Percentiles rank a stretch among this genome's conserved stretches.
Evolutionary conservation across 2,888 invertebrate genomes (phyloP).

Genomic region (Nomada ruficornis): DNA sequence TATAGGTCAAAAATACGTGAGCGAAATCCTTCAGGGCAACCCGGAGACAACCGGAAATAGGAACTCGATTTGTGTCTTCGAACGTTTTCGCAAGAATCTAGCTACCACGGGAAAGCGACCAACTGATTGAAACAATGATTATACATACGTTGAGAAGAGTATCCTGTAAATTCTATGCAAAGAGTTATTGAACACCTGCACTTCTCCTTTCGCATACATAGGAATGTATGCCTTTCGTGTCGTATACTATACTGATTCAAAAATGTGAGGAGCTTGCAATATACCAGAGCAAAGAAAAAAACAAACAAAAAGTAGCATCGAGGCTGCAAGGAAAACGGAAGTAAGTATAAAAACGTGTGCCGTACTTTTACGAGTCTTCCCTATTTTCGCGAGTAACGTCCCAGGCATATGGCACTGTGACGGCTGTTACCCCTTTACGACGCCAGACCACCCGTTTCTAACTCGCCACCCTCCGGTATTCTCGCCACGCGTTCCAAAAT

Average conservation of each 20-base stretch:
- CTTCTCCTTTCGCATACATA: too few relatives aligned
- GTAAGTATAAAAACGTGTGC: constrained; percentile 69
- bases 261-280: too few relatives aligned
- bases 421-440: constrained; percentile 71
- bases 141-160: not conserved
- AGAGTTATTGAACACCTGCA: not conserved
- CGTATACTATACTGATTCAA: too few relatives aligned
- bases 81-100: constrained; percentile 51
- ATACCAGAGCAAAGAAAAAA: too few relatives aligned
- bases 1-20: constrained; percentile 79
- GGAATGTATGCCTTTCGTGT: too few relatives aligned
- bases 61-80: constrained; percentile 52
- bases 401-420: constrained; percentile 74
- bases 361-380: constrained; percentile 73
- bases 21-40: constrained; percentile 69
- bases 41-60: constrained; percentile 60
- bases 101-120: constrained; percentile 17
- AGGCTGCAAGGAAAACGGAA: not conserved
- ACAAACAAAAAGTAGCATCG: not conserved
- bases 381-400: constrained; percentile 67
- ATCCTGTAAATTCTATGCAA: not conserved
- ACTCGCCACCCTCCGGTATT: constrained; percentile 59
- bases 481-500: constrained; percentile 72
- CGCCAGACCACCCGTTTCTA: constrained; percentile 42
- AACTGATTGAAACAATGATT: not conserved